Evolutionary conservation across 1,140 invertebrate species (phyloP).

Genomic region (Drosophila malerkotliana): DNA sequence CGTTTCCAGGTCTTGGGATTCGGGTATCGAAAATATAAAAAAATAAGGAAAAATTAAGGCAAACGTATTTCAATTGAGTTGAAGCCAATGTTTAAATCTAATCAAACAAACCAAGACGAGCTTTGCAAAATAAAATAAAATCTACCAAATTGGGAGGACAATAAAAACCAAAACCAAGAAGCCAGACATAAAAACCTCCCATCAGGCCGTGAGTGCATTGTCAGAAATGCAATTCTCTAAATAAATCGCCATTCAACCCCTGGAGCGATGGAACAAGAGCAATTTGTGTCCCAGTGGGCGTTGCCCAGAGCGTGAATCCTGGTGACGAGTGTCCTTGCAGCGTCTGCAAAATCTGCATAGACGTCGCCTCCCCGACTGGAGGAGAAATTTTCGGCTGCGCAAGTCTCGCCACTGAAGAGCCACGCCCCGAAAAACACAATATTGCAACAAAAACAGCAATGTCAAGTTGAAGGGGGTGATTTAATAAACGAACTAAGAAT

Average conservation of each 20-base stretch:
- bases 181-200: constrained; percentile 2
- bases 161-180: background rate
- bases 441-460: constrained; percentile 41
- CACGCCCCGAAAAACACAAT: constrained; percentile 49
- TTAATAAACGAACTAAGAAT: constrained; percentile 62
- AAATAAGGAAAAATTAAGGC: background rate
- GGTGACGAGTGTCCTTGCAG: constrained; percentile 59
- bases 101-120: background rate
- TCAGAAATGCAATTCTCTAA: constrained; percentile 63
- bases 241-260: constrained; percentile 54
- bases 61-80: background rate
- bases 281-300: constrained; percentile 61
- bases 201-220: constrained; percentile 39
- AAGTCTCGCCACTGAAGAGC: constrained; percentile 50
- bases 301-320: constrained; percentile 46
- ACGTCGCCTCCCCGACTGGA: constrained; percentile 45
- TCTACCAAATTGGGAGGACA: background rate
- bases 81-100: background rate
- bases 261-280: constrained; percentile 15
- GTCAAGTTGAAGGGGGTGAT: constrained; percentile 59
- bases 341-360: constrained; percentile 80
- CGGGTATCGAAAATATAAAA: constrained; percentile 23
- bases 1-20: constrained; percentile 51
- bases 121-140: background rate
- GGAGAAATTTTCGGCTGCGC: constrained; percentile 67